These are phyloP conservation scores for Poeciliopsis turneri DNA, from an alignment of 2,797 vertebrate species.

Conservation along the genomic window DNA sequence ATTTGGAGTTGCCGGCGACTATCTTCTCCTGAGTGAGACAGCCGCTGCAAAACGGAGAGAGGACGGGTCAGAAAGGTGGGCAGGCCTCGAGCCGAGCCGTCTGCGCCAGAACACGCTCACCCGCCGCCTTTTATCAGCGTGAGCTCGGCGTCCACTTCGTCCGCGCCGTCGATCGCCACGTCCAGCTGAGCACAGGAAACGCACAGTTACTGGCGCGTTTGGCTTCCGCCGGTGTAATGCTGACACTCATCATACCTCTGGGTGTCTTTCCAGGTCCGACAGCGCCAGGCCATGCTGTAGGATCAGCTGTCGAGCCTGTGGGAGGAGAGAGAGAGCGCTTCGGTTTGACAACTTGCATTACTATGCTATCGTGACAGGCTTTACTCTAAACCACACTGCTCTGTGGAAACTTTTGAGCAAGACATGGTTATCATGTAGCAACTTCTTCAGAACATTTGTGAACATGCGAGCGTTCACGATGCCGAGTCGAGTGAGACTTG, in stretches of 20 bases:
- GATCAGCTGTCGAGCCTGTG: constrained; percentile 95
- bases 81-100: not conserved
- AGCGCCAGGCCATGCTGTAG: constrained; percentile 89
- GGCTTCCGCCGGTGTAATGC: too few relatives aligned
- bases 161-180: constrained; percentile 95
- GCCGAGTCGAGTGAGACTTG: not conserved
- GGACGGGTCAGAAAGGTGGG: not conserved
- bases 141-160: constrained; percentile 93
- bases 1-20: constrained; percentile 92
- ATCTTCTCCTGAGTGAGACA: constrained; percentile 98
- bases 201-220: not conserved
- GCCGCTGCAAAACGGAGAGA: constrained; percentile 78
- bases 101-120: constrained; percentile 76
- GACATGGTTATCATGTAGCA: not conserved
- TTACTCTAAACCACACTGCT: not conserved
- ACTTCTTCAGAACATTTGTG: not conserved
- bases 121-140: constrained; percentile 98
- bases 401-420: not conserved
- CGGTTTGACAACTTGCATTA: not conserved
- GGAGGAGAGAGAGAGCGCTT: constrained; percentile 11
- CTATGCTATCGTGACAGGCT: too few relatives aligned
- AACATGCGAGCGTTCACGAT: not conserved
- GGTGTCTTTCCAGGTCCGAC: constrained; percentile 94
- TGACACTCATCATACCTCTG: constrained; percentile 83
- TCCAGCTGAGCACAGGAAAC: constrained; percentile 83